Conservation (phyloP, 1,140 invertebrate species). For the Caenorhabditis elegans region WBcel235 BX284602.5:9515001-9515500, state of each 20-base stretch:
- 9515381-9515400: not conserved
- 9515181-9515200: not conserved
- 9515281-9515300: not conserved
- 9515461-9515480: not conserved
- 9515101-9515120: not conserved
- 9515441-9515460: not conserved
- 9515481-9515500: not conserved
- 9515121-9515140: not conserved
- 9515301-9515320: not conserved
- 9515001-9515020: too few relatives aligned
- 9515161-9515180: slow-evolving; percentile 7
- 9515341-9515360: not conserved
- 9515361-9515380: not conserved
- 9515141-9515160: slow-evolving; percentile 26
- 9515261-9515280: not conserved
- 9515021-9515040: not conserved
- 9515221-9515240: not conserved
- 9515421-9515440: not conserved
- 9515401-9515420: not conserved
- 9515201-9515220: too few relatives aligned
- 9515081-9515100: not conserved
- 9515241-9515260: not conserved
- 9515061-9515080: not conserved
- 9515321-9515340: not conserved
- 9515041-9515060: not conserved